A percentile compares a stretch with the other conserved stretches of the same genome.
phyloP scores from a whole-genome alignment of 2,888 invertebrate genomes.

The Acleris cristana region DNA sequence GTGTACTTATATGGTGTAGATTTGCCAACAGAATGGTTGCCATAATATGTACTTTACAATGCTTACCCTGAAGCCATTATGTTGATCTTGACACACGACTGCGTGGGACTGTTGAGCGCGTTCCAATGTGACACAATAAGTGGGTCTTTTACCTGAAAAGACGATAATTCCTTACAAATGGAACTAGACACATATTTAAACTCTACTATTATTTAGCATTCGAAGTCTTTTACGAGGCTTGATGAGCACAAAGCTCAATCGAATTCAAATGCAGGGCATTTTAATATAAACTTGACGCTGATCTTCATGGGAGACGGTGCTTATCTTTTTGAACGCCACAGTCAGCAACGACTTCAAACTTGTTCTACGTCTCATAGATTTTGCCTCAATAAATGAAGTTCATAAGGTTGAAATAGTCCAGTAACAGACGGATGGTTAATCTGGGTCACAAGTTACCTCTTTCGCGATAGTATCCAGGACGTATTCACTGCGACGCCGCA shows the following conservation, averaged over 20 bases:
- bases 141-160: slow-evolving; percentile 91
- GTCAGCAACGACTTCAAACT: neutral
- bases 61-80: slow-evolving; percentile 93
- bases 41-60: neutral
- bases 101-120: slow-evolving; percentile 96
- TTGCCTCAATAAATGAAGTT: neutral
- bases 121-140: slow-evolving; percentile 98
- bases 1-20: too few species aligned
- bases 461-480: slow-evolving; percentile 96
- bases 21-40: too few species aligned
- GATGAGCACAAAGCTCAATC: too few species aligned
- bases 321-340: too few species aligned
- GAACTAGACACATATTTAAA: neutral
- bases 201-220: too few species aligned
- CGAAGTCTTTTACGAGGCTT: too few species aligned
- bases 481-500: slow-evolving; percentile 95
- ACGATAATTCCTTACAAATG: slow-evolving; percentile 10
- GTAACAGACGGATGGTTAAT: too few species aligned
- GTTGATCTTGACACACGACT: slow-evolving; percentile 97
- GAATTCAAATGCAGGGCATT: too few species aligned
- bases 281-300: too few species aligned
- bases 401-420: too few species aligned
- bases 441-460: slow-evolving; percentile 75
- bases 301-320: too few species aligned
- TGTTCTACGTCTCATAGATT: neutral